Base-by-base conservation (phyloP, 2,113 vertebrate genomes). In the Tupaia chinensis region DNA sequence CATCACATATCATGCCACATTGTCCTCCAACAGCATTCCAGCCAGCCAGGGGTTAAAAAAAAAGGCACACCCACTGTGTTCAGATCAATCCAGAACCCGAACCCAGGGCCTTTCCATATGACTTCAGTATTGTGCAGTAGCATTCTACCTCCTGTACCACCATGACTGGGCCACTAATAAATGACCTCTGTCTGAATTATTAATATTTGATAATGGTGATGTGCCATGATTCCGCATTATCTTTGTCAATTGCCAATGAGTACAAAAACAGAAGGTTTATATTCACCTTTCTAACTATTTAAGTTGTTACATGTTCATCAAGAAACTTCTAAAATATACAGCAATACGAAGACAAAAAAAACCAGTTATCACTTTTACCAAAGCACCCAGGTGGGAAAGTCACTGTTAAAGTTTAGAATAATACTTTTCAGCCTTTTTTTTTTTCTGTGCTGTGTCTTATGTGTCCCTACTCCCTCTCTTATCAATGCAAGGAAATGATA, bases 291-390 rank as follows among this genome's bases (percentile, higher is more conserved):
- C 17, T 87, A n/a, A 72, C 17, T 84, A 80, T 34, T 88, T 7
- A 92, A 89, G 20, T 53, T 53, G 65, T 87, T 73, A 34, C 8
- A 60, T 32, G 13, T 3, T 79, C 77, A 56, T 23, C 19, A 44
- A 90, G 66, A 68, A 87, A 83, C 73, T 78, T 87, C 9, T 91
- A 84, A 87, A 44, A 82, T 82, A 77, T 20, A 89, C 9, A 78
- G 73, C 68, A 78, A 72, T 20, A 74, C 60, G 25, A 90, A 92
- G 65, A 65, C 11, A 89, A 63, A 79, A 27, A 63, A 76, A 60
- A 32, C 32, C 44, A 54, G 44, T 17, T 74, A 8, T 68, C 79
- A 89, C 11, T 89, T n/a, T 73, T 60, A 68, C 2, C 23, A 25
- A 90, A 72, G 92, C 58, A 87, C 22, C 9, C 34, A 56, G 56